phyloP scores from a whole-genome alignment of 2,113 vertebrate genomes.

The Bambusicola thoracicus region DNA sequence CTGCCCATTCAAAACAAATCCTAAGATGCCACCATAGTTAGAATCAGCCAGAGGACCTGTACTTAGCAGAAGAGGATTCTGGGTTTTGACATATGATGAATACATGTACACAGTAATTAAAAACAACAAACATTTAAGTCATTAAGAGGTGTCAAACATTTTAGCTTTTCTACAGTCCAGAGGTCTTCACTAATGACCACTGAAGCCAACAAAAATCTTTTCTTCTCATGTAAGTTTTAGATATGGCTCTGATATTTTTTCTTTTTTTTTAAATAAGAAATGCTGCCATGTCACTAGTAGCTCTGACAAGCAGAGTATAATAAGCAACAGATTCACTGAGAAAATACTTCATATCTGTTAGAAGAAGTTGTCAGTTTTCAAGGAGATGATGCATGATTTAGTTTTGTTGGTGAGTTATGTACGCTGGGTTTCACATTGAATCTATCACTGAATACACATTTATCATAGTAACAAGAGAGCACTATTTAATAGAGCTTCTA shows the following conservation, averaged over 20 bases:
- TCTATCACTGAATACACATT: neutral
- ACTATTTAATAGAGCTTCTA: constrained; percentile 20
- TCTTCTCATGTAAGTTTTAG: neutral
- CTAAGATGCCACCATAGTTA: neutral
- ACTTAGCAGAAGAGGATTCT: neutral
- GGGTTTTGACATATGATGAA: neutral
- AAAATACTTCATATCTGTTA: constrained; percentile 24
- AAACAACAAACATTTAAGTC: neutral
- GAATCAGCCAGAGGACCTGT: neutral
- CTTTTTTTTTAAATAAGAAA: neutral
- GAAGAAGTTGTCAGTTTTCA: constrained; percentile 8
- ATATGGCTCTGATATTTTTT: neutral
- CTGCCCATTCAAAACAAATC: neutral
- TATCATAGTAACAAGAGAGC: neutral
- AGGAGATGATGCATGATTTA: neutral
- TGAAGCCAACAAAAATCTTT: neutral
- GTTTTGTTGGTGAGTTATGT: neutral
- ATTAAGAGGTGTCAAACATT: neutral
- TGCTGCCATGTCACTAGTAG: neutral
- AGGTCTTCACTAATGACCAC: neutral
- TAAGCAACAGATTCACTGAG: neutral
- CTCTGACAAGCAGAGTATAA: neutral
- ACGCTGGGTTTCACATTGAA: neutral
- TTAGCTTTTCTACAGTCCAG: neutral
- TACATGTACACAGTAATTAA: neutral